Base-by-base conservation (phyloP, 1,140 invertebrate species). In the Cataglyphis hispanica region DNA sequence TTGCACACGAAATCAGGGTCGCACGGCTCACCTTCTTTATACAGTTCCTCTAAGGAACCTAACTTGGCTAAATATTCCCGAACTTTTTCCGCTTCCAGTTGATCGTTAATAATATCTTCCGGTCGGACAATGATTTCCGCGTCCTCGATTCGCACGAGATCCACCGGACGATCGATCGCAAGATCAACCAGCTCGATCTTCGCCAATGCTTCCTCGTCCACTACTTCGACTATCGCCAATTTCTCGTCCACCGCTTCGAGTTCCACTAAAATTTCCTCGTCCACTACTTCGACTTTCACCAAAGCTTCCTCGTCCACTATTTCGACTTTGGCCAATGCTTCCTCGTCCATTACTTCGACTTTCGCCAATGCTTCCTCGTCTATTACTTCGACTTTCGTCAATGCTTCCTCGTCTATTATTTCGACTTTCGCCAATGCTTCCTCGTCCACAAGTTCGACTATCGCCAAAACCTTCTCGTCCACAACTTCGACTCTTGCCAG, bases 1-100 rank as follows among this genome's bases (percentile, higher is more conserved):
- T 91, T 87, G 83, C 91, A 92, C 7, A 40, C 13, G 40, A 76
- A 84, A 10, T 80, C 86, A 0, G 78, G 74, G 8, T 66, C n/a
- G 8, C 91, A 92, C 5, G 77, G 16, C 22, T 56, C 67, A 5
- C 76, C 75, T 2, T 75, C 76, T 2, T 56, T 16, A 6, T 90
- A 80, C 6, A 86, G 3, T 1, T 86, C 86, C 6, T 87, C 88
- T 1, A 85, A 27, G 2, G 81, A 88, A 0, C 37, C 77, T n/a
- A 86, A 50, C 13, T 46, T 22, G 0, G 27, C 63, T 10, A 88
- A 61, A 7, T 85, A 88, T 0, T 58, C 53, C 1, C n/a, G n/a
- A 31, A 43, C 64, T 34, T 88, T 67, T 10, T n/a, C 3, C 13
- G 75, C 19, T 16, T 1, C 67, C 10, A 31, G 19, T 6, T 77